phyloP scores from a whole-genome alignment of 2,113 vertebrate species.

The Andinoacara biseriatus region DNA sequence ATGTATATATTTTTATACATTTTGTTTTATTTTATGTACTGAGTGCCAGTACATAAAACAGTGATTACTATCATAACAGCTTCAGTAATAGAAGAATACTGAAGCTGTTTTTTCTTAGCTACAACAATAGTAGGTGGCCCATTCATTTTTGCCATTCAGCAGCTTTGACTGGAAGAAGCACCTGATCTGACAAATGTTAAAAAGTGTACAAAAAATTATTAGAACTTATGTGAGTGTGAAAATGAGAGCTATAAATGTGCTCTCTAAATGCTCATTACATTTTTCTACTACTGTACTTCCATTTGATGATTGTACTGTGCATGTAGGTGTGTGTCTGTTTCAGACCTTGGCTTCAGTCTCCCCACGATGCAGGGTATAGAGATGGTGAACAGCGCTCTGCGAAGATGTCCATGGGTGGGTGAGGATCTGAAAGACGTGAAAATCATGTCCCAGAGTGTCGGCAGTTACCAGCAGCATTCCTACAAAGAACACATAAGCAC shows the following conservation, averaged over 20 bases:
- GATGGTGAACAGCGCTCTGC: conserved; percentile 96
- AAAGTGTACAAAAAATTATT: background rate
- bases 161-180: background rate
- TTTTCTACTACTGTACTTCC: background rate
- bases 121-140: too few species aligned
- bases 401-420: conserved; percentile 97
- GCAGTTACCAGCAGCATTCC: conserved; percentile 98
- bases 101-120: too few species aligned
- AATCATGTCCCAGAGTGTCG: conserved; percentile 95
- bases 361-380: conserved; percentile 97
- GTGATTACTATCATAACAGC: too few species aligned
- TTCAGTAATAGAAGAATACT: too few species aligned
- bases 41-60: too few species aligned
- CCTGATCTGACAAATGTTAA: background rate
- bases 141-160: too few species aligned
- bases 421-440: conserved; percentile 96
- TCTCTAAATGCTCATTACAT: background rate
- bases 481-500: conserved; percentile 54
- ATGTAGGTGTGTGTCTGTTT: background rate
- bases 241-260: background rate
- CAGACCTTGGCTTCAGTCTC: conserved; percentile 98
- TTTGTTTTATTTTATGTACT: too few species aligned
- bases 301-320: background rate
- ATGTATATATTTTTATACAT: too few species aligned
- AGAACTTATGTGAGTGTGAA: background rate